Base-by-base conservation (phyloP, 2,797 vertebrate species). In the Carduelis carduelis region DNA sequence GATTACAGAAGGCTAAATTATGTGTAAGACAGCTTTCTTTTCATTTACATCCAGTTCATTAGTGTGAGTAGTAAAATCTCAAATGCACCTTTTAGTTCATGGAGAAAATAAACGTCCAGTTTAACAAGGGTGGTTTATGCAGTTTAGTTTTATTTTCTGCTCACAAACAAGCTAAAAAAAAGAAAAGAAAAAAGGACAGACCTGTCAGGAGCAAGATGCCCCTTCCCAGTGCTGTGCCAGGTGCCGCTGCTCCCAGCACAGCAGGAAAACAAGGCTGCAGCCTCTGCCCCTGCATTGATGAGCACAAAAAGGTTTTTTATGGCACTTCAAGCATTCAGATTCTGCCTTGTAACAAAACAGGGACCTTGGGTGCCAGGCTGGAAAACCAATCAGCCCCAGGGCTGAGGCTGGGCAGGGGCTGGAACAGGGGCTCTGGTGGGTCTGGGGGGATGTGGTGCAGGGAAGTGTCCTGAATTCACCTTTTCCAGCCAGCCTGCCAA, bases 111-210 rank as follows among this genome's bases (percentile, higher is more conserved):
- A 61, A 28, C 19, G 27, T n/a, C 44, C 4, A 16, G 2, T 53
- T 92, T 83, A 57, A 82, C 8, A 55, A 63, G 23, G 23, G 8
- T 43, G 7, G 12, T 39, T 81, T 23, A 26, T 8, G 41, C 4
- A 26, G 28, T 41, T 64, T 12, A 8, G 10, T 19, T 35, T 57
- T 39, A 23, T 59, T 83, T 78, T 64, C 43, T 72, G 27, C 8
- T 9, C 14, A 17, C 10, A 71, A 71, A 28, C 10, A 35, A 69
- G n/a, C 34, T 15, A 12, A 18, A 55, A 56, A 43, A 61, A 21
- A 5, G 3, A 2, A 21, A 39, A 12, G 1, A 1, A 11, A n/a
- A 74, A 7, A 7, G 6, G 1, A 28, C 7, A 37, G 32, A 21
- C 19, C 26, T 83, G 82, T 16, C 28, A 64, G 21, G 10, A 83